Base-by-base conservation (phyloP, 1,140 invertebrate genomes). In the Zaprionus lachaisei region DNA sequence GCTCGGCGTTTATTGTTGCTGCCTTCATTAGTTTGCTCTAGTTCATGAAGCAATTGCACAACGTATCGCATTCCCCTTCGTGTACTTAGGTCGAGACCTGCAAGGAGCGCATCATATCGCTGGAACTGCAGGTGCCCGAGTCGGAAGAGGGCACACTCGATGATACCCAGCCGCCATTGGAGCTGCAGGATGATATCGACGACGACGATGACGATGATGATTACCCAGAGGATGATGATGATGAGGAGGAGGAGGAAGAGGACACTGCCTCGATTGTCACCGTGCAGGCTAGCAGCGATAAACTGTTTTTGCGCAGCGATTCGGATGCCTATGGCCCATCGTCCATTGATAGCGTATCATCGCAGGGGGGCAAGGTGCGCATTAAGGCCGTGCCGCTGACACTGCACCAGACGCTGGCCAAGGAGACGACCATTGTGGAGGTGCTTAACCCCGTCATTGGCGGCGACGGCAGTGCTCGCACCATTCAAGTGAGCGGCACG, bases 51-150 rank as follows among this genome's bases (percentile, higher is more conserved):
- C 68, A 65, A 91, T 77, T 83, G 82, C 87, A 90, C 79, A 90
- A 91, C 78, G 60, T 79, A 79, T 87, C 76, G 76, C 62, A 67
- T 83, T 83, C 80, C 77, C 63, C 71, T 83, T 55, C 77, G 79
- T 90, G 66, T 90, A 76, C 78, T 80, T 93, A 98, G 97, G 96
- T 97, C 84, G 97, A 98, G 94, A 97, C 96, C 54, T 95, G 96
- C 60, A 95, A 96, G 93, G 96, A 97, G 93, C 97, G 97, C 93
- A 97, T 97, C 80, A 97, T 97, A 92, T 97, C 97, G 51, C 93
- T 98, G 91, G 97, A 97, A 92, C 92, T 98, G 85, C 91, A 93
- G 71, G 92, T 92, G 76, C 92, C 92, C n/a, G 92, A 91, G 22
- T 57, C 72, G 15, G 91, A 91, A 11, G 81, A 83, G 31, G 77